Base-by-base conservation (phyloP, 1,140 invertebrate species). In the Drosophila yakuba region DNA sequence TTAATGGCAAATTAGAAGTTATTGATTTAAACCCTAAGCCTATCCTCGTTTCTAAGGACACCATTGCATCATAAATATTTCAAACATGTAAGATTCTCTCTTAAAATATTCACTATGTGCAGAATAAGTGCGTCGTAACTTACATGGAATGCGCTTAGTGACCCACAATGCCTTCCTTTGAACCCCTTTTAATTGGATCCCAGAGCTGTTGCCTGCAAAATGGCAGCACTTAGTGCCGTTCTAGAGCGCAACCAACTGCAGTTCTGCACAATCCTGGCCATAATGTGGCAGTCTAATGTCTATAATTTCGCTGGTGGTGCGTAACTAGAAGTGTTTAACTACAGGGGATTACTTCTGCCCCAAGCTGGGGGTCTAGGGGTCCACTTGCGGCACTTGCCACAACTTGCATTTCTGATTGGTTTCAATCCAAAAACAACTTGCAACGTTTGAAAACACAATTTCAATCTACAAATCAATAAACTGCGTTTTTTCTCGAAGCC, bases 211-310 rank as follows among this genome's bases (percentile, higher is more conserved):
- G 10, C 35, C 14, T 8, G 25, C 20, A 14, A 43, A 74, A 50
- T 74, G 23, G 28, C 54, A 17, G 17, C 60, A 67, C 48, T 58
- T 59, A 76, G 67, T 59, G 72, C 36, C 62, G 3, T 25, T 38
- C 54, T 44, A 20, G 15, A 28, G 41, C 12, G 20, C 43, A 15
- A 8, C 39, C 23, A 38, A 47, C 55, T 69, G 67, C 51, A 72
- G 20, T 63, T 39, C 60, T 23, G 28, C 36, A 28, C 48, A 64
- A 75, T 57, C 52, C 41, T 63, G 63, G 36, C 36, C 45, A 75
- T 45, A 56, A 75, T 64, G 74, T 57, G 36, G 45, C 28, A 7
- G 23, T 32, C 4, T 32, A 10, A 41, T 10, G 67, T 10, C 48
- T 7, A 50, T 38, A 68, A 25, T 58, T 17, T 32, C 44, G 23